Conservation (phyloP, 1,140 invertebrate species). For the Daktulosphaira vitifoliae region DNA sequence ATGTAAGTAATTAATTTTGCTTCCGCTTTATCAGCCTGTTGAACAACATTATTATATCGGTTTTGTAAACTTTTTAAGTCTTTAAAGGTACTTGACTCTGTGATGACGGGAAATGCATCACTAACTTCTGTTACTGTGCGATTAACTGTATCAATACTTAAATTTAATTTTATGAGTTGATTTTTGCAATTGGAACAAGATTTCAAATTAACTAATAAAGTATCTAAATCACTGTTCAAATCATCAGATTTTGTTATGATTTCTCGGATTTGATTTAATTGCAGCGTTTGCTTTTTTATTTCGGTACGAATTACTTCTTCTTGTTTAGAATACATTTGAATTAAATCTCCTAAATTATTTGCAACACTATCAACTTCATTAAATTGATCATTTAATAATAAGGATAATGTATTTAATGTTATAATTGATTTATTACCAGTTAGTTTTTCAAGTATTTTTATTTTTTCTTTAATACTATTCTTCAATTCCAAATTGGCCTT, state of each 20-base stretch:
- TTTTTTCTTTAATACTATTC: constrained; percentile 67
- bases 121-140: constrained; percentile 62
- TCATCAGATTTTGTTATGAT: constrained; percentile 84
- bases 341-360: constrained; percentile 61
- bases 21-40: constrained; percentile 70
- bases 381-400: constrained; percentile 69
- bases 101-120: constrained; percentile 66
- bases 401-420: constrained; percentile 58
- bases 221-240: constrained; percentile 74
- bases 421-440: constrained; percentile 63
- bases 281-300: constrained; percentile 59
- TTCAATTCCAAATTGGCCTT: constrained; percentile 64
- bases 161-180: constrained; percentile 52
- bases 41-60: constrained; percentile 60
- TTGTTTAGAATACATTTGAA: constrained; percentile 59
- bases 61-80: constrained; percentile 69
- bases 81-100: constrained; percentile 60
- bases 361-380: constrained; percentile 62
- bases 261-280: constrained; percentile 68
- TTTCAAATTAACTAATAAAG: constrained; percentile 65
- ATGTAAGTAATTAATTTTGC: constrained; percentile 69
- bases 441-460: constrained; percentile 66
- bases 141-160: constrained; percentile 58
- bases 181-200: constrained; percentile 48
- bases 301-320: constrained; percentile 62